These are phyloP conservation scores for Lamellibrachia columna DNA, from an alignment of 2,888 invertebrate genomes.

Conservation along the genomic window DNA sequence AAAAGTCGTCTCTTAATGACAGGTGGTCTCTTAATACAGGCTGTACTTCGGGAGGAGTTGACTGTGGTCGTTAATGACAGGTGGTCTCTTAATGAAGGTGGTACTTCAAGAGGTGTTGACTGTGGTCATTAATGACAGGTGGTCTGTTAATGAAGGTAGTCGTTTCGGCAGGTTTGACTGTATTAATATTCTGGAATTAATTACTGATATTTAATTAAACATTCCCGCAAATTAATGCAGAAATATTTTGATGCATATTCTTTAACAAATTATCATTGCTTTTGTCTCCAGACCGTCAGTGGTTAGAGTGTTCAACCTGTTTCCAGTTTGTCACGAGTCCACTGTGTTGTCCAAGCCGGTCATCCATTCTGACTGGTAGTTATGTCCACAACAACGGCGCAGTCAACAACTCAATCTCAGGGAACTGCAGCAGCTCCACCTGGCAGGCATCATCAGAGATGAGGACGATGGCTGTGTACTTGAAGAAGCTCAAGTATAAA, in stretches of 20 bases:
- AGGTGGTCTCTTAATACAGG: no score
- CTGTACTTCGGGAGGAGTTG: no score
- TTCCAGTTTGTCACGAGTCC: constrained; percentile 83
- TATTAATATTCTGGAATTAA: neutral
- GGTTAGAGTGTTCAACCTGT: neutral
- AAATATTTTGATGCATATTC: neutral
- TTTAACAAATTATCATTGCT: neutral
- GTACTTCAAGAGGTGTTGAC: no score
- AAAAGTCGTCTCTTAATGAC: no score
- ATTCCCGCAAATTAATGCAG: neutral
- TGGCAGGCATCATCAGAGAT: constrained; percentile 78
- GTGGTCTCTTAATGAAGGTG: no score
- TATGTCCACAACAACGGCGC: constrained; percentile 86
- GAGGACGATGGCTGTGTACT: constrained; percentile 75
- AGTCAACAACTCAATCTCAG: constrained; percentile 78
- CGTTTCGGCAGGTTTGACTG: no score
- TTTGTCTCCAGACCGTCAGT: neutral
- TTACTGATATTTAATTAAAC: neutral
- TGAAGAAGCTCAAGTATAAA: constrained; percentile 76
- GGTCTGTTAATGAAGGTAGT: no score
- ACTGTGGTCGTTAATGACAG: no score
- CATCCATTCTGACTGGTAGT: constrained; percentile 83
- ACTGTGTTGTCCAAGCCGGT: constrained; percentile 90
- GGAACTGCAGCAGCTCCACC: constrained; percentile 77
- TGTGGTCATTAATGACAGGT: no score